phyloP scores from a whole-genome alignment of 2,888 invertebrate genomes.

The Habroteleia sp. region DNA sequence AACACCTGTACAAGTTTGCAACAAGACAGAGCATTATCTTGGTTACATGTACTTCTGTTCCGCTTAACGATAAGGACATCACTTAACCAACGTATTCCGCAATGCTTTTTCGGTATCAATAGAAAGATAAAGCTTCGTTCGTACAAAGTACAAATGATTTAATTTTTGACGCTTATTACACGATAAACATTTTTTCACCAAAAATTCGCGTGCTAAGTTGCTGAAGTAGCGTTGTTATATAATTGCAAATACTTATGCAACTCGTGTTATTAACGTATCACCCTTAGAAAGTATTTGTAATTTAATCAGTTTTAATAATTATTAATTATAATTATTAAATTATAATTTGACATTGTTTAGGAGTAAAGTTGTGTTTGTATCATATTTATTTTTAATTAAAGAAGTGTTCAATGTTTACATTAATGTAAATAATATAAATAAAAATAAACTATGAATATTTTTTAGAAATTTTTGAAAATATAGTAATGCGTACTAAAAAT shows the following conservation, averaged over 20 bases:
- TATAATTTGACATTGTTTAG: too few species aligned
- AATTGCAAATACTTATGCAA: background rate
- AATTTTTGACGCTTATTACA: constrained; percentile 19
- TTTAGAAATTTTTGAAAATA: too few species aligned
- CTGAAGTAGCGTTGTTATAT: background rate
- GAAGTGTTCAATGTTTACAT: too few species aligned
- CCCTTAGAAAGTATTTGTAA: too few species aligned
- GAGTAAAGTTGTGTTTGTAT: too few species aligned
- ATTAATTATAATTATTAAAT: too few species aligned
- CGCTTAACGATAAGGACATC: constrained; percentile 49
- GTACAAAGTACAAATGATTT: constrained; percentile 49
- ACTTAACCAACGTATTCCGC: constrained; percentile 49
- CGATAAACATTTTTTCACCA: constrained; percentile 9
- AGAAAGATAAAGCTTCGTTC: constrained; percentile 27
- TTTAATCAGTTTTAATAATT: too few species aligned
- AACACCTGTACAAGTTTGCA: constrained; percentile 55
- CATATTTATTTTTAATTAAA: too few species aligned
- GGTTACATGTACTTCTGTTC: constrained; percentile 55
- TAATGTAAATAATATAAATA: too few species aligned
- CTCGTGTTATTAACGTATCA: background rate
- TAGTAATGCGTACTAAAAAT: too few species aligned
- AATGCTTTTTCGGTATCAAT: constrained; percentile 50
- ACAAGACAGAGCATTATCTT: constrained; percentile 52
- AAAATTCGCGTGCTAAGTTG: constrained; percentile 3
- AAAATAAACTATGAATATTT: too few species aligned